Percentiles rank a stretch among this genome's conserved stretches.
Conservation (phyloP, 2,888 invertebrate genomes). For the Cephus sareptanus region DNA sequence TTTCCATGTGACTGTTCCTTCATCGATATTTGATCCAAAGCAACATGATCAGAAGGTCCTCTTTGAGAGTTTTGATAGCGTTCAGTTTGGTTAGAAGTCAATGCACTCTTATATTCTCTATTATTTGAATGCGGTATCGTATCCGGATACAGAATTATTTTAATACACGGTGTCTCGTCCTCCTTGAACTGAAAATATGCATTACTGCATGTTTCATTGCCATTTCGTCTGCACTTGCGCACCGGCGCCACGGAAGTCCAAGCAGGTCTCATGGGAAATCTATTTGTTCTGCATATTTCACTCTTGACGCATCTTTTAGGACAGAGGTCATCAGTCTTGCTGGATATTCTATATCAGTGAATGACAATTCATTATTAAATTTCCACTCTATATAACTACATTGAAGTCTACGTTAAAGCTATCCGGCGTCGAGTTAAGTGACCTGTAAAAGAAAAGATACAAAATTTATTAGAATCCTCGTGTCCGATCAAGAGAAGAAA, state of each 20-base stretch:
- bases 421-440: constrained; percentile 60
- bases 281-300: constrained; percentile 32
- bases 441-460: constrained; percentile 53
- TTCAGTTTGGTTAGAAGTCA: neutral
- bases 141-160: constrained; percentile 18
- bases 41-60: neutral
- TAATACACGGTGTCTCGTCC: constrained; percentile 13
- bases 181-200: constrained; percentile 6
- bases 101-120: neutral
- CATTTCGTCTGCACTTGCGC: constrained; percentile 31
- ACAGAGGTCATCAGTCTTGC: constrained; percentile 24
- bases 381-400: constrained; percentile 50
- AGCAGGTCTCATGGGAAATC: constrained; percentile 22
- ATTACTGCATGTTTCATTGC: constrained; percentile 32
- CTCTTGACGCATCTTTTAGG: constrained; percentile 19
- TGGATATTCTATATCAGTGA: constrained; percentile 38
- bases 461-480: neutral
- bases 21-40: neutral
- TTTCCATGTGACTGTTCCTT: neutral
- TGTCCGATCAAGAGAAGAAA: neutral
- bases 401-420: constrained; percentile 61
- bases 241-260: constrained; percentile 24
- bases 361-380: constrained; percentile 28
- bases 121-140: neutral
- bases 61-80: neutral